phyloP scores from a whole-genome alignment of 2,888 invertebrate genomes.

The Pardosa pseudoannulata region DNA sequence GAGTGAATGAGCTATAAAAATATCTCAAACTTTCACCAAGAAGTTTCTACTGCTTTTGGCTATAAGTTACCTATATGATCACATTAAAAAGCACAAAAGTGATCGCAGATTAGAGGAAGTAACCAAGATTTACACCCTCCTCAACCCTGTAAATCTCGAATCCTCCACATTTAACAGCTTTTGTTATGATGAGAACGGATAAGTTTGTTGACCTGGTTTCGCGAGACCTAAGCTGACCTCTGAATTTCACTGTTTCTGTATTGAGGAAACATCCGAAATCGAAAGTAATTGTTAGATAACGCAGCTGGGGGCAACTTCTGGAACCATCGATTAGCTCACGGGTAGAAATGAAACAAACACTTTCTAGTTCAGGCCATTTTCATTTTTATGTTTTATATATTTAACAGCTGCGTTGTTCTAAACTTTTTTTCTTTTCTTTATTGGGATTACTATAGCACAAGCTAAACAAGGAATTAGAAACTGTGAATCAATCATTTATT shows the following conservation, averaged over 20 bases:
- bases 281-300: neutral
- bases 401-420: too few species aligned
- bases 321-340: neutral
- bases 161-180: neutral
- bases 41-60: neutral
- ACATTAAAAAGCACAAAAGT: too few species aligned
- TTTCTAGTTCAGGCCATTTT: neutral
- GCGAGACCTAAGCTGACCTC: neutral
- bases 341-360: conserved; percentile 1
- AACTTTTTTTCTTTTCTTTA: too few species aligned
- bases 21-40: too few species aligned
- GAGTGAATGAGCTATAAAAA: too few species aligned
- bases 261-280: neutral
- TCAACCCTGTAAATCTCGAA: neutral
- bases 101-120: neutral
- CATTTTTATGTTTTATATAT: too few species aligned
- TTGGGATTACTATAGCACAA: too few species aligned
- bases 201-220: neutral
- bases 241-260: neutral
- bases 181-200: neutral
- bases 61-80: neutral
- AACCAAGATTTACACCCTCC: neutral
- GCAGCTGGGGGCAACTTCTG: neutral
- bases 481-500: too few species aligned
- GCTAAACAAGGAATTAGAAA: too few species aligned